Evolutionary conservation across 2,113 vertebrate species (phyloP).

Genomic region (Siniperca chuatsi): DNA sequence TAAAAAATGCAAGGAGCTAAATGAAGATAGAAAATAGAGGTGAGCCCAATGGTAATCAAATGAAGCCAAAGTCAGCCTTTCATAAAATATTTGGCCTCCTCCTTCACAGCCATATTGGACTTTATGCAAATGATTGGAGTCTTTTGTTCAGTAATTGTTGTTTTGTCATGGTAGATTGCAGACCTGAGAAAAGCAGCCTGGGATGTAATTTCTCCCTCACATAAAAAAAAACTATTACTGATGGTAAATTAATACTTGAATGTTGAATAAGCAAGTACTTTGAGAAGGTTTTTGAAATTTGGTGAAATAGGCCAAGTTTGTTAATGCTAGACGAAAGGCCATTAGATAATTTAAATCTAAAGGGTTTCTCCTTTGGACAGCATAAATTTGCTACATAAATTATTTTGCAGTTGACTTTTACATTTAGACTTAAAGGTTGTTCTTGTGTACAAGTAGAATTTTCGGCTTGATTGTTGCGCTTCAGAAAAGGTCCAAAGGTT

Average conservation of each 20-base stretch:
- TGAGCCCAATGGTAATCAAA: constrained; percentile 40
- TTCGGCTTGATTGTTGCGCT: not conserved
- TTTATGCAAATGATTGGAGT: constrained; percentile 13
- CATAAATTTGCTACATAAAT: not conserved
- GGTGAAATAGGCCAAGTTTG: not conserved
- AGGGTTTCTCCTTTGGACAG: not conserved
- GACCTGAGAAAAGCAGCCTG: not conserved
- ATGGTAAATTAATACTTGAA: not conserved
- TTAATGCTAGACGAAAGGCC: not conserved
- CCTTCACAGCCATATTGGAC: constrained; percentile 11
- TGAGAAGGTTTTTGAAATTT: not conserved
- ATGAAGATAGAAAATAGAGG: constrained; percentile 54
- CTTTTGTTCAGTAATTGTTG: constrained; percentile 16
- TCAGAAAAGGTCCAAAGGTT: not conserved
- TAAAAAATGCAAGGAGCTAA: not conserved
- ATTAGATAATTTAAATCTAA: not conserved
- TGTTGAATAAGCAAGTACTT: not conserved
- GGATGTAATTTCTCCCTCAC: not conserved
- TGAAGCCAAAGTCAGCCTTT: constrained; percentile 25
- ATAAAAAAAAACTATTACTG: not conserved
- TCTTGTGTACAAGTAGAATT: not conserved
- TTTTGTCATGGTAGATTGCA: not conserved
- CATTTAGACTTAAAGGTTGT: not conserved
- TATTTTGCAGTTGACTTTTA: not conserved
- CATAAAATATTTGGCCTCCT: constrained; percentile 23